Evolutionary conservation across 2,888 invertebrate genomes (phyloP).

Genomic region (Spilarctia lutea): DNA sequence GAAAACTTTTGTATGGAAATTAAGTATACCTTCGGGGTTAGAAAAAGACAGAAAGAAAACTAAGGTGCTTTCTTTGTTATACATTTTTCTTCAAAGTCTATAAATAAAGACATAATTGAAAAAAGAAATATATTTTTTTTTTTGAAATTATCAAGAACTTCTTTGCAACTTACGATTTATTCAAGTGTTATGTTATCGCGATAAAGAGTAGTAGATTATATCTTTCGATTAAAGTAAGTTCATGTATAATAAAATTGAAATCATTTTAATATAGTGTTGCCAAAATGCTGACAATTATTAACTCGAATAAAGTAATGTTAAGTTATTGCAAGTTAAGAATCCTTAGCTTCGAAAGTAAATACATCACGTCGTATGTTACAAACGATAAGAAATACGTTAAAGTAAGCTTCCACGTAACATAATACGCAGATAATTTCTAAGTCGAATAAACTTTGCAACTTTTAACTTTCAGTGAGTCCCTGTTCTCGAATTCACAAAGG

Average conservation of each 20-base stretch:
- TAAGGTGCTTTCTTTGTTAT: not conserved
- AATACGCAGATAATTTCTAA: conserved; percentile 66
- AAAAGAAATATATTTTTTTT: no score
- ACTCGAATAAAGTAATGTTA: not conserved
- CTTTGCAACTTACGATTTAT: no score
- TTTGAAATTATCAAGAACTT: no score
- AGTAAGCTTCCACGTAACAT: conserved; percentile 59
- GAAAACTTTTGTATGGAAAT: conserved; percentile 11
- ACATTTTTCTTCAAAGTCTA: not conserved
- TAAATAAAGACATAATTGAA: not conserved
- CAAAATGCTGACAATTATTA: not conserved
- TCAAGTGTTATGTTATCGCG: no score
- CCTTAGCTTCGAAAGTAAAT: conserved; percentile 18
- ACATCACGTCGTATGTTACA: conserved; percentile 35
- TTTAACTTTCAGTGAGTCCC: conserved; percentile 61
- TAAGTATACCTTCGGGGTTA: not conserved
- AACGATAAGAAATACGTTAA: conserved; percentile 55
- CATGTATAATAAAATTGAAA: no score
- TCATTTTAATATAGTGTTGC: not conserved
- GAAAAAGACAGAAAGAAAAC: not conserved
- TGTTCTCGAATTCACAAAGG: conserved; percentile 71
- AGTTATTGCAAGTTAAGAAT: conserved; percentile 4
- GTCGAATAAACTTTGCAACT: conserved; percentile 66
- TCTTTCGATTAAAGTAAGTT: no score
- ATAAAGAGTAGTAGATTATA: no score